Evolutionary conservation across 1,140 invertebrate species (phyloP).

Genomic region (Drosophila sechellia): DNA sequence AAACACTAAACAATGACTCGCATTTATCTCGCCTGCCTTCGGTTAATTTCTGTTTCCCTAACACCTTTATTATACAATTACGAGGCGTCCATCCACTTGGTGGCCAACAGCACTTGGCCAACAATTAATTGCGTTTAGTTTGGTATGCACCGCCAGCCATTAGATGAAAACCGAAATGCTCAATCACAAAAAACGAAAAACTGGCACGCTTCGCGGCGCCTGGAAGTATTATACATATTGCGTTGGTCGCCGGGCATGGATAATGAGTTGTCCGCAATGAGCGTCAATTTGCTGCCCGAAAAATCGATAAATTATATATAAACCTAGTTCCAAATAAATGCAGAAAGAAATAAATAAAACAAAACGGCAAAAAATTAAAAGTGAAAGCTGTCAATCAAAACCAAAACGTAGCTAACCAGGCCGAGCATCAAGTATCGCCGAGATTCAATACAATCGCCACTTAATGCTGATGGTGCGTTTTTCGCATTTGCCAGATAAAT

Average conservation of each 20-base stretch:
- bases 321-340: neutral
- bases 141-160: slow-evolving; percentile 57
- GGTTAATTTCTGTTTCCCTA: neutral
- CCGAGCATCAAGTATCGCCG: slow-evolving; percentile 30
- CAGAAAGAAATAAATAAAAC: no score
- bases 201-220: slow-evolving; percentile 40
- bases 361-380: slow-evolving; percentile 35
- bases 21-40: neutral
- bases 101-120: slow-evolving; percentile 34
- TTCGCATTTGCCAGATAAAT: neutral
- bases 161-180: slow-evolving; percentile 37
- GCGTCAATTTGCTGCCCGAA: slow-evolving; percentile 37
- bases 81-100: neutral
- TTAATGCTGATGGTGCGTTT: slow-evolving; percentile 39
- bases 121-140: slow-evolving; percentile 67
- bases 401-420: slow-evolving; percentile 39
- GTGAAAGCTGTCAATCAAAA: slow-evolving; percentile 74
- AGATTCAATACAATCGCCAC: slow-evolving; percentile 26
- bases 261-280: slow-evolving; percentile 34
- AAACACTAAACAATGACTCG: neutral
- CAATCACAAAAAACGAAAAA: slow-evolving; percentile 18
- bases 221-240: slow-evolving; percentile 34
- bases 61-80: slow-evolving; percentile 25
- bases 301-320: slow-evolving; percentile 8
- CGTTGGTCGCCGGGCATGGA: slow-evolving; percentile 33